Conservation (phyloP, 2,113 vertebrate genomes). For the Callaeas wilsoni region DNA sequence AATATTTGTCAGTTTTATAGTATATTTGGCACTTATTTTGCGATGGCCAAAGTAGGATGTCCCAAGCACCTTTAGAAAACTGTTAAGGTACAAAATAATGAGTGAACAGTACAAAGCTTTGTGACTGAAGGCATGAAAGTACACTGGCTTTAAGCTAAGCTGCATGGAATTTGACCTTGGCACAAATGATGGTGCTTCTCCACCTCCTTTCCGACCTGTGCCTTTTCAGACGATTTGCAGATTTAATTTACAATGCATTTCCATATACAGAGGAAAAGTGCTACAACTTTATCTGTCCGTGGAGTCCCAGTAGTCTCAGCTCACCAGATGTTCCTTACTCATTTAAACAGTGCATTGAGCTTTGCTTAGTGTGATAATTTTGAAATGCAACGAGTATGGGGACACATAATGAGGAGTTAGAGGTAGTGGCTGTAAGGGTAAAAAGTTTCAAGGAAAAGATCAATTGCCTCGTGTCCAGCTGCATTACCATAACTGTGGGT, state of each 20-base stretch:
- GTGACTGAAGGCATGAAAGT: background rate
- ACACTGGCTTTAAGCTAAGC: background rate
- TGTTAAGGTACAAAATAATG: background rate
- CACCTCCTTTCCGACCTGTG: background rate
- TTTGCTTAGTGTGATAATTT: constrained; percentile 43
- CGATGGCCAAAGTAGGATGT: background rate
- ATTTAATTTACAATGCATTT: constrained; percentile 41
- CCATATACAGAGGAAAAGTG: background rate
- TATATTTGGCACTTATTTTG: background rate
- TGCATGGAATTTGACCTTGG: constrained; percentile 29
- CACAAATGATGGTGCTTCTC: background rate
- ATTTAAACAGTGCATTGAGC: constrained; percentile 26
- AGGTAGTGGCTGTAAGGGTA: background rate
- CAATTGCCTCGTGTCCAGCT: background rate
- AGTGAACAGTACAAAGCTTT: background rate
- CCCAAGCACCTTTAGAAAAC: background rate
- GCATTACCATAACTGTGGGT: background rate
- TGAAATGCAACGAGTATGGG: constrained; percentile 15
- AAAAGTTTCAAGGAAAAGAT: constrained; percentile 1
- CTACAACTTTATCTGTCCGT: constrained; percentile 2
- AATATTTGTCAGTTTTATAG: background rate
- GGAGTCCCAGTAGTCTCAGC: constrained; percentile 29
- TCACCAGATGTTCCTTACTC: constrained; percentile 55
- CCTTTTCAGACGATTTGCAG: background rate
- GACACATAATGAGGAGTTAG: constrained; percentile 8